Evolutionary conservation across 2,797 vertebrate genomes (phyloP).

Genomic region (Prionace glauca): DNA sequence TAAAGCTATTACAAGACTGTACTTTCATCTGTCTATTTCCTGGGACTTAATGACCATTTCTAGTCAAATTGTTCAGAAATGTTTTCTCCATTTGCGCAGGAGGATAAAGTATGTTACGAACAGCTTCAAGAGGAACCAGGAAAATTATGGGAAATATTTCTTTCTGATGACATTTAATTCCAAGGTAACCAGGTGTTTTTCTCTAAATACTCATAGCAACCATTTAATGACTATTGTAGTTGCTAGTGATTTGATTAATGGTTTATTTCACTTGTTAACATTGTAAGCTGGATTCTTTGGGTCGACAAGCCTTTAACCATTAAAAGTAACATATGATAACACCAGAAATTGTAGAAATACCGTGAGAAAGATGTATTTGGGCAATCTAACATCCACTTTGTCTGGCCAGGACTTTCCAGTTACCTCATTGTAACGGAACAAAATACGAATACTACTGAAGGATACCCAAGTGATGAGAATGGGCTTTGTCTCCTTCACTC

Average conservation of each 20-base stretch:
- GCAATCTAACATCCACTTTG: too few species aligned
- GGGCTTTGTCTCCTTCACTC: too few species aligned
- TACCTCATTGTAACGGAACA: too few species aligned
- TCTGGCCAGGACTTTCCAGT: too few species aligned
- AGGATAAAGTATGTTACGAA: too few species aligned
- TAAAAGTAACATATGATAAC: constrained; percentile 59
- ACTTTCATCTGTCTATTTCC: not conserved
- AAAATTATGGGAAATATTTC: not conserved
- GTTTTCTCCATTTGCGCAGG: too few species aligned
- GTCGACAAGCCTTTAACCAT: constrained; percentile 73
- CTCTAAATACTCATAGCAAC: constrained; percentile 59
- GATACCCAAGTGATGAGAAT: too few species aligned
- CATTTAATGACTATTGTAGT: constrained; percentile 57
- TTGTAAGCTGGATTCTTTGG: constrained; percentile 71
- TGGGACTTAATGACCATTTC: not conserved
- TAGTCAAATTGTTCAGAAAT: not conserved
- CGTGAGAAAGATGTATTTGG: not conserved
- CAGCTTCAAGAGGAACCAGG: not conserved
- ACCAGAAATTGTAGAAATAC: constrained; percentile 64
- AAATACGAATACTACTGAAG: too few species aligned
- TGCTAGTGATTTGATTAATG: constrained; percentile 65
- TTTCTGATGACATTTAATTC: not conserved
- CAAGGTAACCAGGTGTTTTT: not conserved
- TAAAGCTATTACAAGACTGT: constrained; percentile 61
- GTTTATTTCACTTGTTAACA: constrained; percentile 60